Evolutionary conservation across 2,797 vertebrate species (phyloP).

Genomic region (Spinus olivaceus): DNA sequence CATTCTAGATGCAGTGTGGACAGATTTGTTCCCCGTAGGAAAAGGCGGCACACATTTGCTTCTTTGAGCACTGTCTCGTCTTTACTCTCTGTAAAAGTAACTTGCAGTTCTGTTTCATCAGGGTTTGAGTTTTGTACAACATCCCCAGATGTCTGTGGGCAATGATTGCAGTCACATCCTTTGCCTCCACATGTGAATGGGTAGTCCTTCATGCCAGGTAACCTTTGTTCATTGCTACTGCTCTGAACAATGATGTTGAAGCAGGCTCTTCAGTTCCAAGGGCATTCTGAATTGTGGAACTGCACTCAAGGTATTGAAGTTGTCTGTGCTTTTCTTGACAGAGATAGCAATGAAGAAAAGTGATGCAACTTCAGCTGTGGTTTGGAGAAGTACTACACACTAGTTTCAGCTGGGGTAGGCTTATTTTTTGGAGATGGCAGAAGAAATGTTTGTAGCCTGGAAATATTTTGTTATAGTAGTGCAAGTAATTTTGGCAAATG

Average conservation of each 20-base stretch:
- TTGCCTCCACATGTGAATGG: accelerated
- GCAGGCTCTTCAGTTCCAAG: background rate
- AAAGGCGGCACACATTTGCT: background rate
- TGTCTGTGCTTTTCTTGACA: accelerated
- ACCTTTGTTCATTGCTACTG: background rate
- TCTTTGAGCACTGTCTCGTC: background rate
- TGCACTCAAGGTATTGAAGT: background rate
- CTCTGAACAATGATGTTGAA: background rate
- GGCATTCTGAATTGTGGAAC: background rate
- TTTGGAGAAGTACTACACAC: background rate
- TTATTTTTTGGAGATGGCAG: accelerated
- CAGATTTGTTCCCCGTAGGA: background rate
- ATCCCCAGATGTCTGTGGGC: background rate
- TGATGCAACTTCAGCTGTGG: background rate
- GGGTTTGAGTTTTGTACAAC: background rate
- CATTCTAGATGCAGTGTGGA: background rate
- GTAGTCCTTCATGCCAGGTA: background rate
- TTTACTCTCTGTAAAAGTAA: background rate
- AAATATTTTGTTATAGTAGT: background rate
- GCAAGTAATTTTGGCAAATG: background rate
- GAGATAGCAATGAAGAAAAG: background rate
- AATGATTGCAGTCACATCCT: background rate
- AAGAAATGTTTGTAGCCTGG: background rate
- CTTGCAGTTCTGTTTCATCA: background rate
- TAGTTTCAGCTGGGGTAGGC: background rate